Percentiles rank a stretch among this genome's conserved stretches.
phyloP scores from a whole-genome alignment of 1,140 invertebrate genomes.

The Habropoda laboriosa region DNA sequence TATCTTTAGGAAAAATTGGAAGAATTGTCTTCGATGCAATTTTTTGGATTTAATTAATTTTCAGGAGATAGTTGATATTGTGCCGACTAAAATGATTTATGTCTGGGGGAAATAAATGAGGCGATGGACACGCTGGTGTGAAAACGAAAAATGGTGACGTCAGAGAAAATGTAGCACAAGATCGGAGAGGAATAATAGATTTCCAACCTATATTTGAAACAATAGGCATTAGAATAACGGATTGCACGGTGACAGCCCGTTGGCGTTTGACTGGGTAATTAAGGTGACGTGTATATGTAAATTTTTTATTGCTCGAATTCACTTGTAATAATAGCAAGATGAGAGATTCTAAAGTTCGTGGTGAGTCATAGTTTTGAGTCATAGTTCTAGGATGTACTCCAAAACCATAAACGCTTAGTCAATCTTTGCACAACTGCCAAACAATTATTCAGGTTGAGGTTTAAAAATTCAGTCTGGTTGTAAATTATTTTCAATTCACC shows the following conservation, averaged over 20 bases:
- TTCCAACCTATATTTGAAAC: not conserved
- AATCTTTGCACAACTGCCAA: not conserved
- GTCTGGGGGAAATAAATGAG: too few relatives aligned
- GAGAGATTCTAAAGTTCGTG: not conserved
- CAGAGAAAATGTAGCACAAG: not conserved
- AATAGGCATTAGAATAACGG: not conserved
- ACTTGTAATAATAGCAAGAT: not conserved
- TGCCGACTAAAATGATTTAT: too few relatives aligned
- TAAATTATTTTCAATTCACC: not conserved
- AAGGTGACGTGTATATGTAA: not conserved
- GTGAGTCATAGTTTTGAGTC: conserved; percentile 11
- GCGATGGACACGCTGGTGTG: too few relatives aligned
- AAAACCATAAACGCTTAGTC: conserved; percentile 12
- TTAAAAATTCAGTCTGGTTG: not conserved
- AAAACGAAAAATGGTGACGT: too few relatives aligned
- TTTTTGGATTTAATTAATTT: too few relatives aligned
- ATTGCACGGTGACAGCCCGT: conserved; percentile 1
- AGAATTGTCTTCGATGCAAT: too few relatives aligned
- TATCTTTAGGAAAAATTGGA: too few relatives aligned
- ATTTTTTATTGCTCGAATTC: conserved; percentile 7
- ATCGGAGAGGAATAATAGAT: not conserved
- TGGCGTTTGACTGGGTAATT: conserved; percentile 5
- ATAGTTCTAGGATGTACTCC: not conserved
- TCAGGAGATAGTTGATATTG: too few relatives aligned
- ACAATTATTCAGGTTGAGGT: not conserved